Evolutionary conservation across 2,888 invertebrate species (phyloP).

Genomic region (Sclerodermus sp.): DNA sequence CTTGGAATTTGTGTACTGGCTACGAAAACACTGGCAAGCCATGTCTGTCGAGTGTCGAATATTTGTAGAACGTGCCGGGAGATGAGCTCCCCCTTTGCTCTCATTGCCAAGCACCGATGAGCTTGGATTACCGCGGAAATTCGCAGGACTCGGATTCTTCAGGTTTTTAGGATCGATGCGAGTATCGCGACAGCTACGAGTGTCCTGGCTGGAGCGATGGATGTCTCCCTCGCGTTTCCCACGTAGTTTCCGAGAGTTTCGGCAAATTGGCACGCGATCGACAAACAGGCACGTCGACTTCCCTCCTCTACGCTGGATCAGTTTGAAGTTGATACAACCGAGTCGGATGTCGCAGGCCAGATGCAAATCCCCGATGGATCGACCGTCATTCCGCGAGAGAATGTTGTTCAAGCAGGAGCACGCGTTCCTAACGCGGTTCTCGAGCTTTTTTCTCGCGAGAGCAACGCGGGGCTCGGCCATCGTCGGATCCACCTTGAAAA

Average conservation of each 20-base stretch:
- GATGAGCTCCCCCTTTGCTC: no score
- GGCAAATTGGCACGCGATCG: slow-evolving; percentile 30
- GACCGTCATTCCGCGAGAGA: slow-evolving; percentile 10
- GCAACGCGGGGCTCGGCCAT: slow-evolving; percentile 17
- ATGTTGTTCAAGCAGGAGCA: slow-evolving; percentile 30
- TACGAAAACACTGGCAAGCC: no score
- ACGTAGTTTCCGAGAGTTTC: slow-evolving; percentile 1
- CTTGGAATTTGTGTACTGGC: no score
- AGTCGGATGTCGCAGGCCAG: slow-evolving; percentile 32
- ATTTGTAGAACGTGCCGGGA: no score
- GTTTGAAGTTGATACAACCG: slow-evolving; percentile 29
- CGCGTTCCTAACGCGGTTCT: slow-evolving; percentile 19
- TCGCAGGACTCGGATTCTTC: no score
- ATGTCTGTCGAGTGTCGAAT: no score
- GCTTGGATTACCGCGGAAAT: no score
- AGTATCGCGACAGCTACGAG: no score
- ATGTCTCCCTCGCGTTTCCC: no score
- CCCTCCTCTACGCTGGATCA: slow-evolving; percentile 12
- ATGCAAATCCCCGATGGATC: slow-evolving; percentile 6
- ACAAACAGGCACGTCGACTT: slow-evolving; percentile 22
- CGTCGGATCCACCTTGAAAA: slow-evolving; percentile 26
- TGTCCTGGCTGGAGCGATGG: no score
- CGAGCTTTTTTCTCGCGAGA: slow-evolving; percentile 19
- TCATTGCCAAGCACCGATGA: no score
- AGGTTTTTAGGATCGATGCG: no score